These are phyloP conservation scores for Liodrosophila aerea DNA, from an alignment of 2,888 invertebrate species.

Conservation along the genomic window DNA sequence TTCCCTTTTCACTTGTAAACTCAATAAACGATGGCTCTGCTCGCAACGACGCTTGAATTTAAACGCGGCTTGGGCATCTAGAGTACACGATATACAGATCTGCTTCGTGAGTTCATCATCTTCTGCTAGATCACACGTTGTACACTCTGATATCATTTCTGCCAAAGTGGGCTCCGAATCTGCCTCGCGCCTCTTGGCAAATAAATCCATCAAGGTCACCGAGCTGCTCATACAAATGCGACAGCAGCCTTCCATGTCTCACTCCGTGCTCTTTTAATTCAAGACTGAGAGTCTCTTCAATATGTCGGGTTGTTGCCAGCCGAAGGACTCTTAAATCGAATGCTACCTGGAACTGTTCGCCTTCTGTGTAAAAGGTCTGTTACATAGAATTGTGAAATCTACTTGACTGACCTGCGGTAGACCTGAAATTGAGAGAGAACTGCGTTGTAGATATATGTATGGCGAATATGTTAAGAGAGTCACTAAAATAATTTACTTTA, in stretches of 20 bases:
- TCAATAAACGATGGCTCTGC: neutral
- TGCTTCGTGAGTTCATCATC: conserved; percentile 21
- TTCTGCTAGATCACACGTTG: neutral
- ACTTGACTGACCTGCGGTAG: no score
- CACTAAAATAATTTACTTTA: no score
- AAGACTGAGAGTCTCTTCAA: neutral
- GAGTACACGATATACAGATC: conserved; percentile 28
- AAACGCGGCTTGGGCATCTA: conserved; percentile 18
- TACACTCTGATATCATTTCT: neutral
- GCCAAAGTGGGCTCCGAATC: neutral
- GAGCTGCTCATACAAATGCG: conserved; percentile 2
- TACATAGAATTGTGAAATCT: no score
- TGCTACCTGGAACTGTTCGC: no score
- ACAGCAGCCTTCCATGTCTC: neutral
- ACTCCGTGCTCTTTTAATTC: no score
- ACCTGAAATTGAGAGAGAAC: no score
- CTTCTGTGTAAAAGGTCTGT: no score
- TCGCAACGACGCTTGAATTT: conserved; percentile 13
- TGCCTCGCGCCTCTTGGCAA: neutral
- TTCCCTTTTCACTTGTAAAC: neutral
- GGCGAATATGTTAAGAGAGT: no score
- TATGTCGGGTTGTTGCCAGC: no score
- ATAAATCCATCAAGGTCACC: conserved; percentile 1
- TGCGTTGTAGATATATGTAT: no score
- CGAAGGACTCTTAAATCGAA: no score